Percentiles rank a stretch among this genome's conserved stretches.
These are phyloP conservation scores for Leuciscus idus DNA, from an alignment of 2,113 vertebrate species.

Conservation along the genomic window DNA sequence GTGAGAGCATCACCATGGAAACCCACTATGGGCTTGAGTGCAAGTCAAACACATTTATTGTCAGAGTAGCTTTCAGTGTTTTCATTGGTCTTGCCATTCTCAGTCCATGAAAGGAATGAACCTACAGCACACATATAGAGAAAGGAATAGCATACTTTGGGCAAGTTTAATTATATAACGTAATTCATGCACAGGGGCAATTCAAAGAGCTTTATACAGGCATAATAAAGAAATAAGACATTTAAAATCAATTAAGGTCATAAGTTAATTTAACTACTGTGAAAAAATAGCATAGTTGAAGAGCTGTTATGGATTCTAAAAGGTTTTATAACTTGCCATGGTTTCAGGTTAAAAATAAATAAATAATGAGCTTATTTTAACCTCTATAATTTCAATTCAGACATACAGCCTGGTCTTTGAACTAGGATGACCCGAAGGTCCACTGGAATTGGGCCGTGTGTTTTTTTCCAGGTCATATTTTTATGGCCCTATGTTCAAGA, in stretches of 20 bases:
- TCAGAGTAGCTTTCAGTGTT: constrained; percentile 45
- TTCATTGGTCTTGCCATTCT: constrained; percentile 32
- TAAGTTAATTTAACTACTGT: constrained; percentile 5
- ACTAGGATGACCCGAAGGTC: not conserved
- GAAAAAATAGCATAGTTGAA: not conserved
- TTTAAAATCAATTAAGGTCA: constrained; percentile 12
- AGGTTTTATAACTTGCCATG: constrained; percentile 28
- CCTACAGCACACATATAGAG: not conserved
- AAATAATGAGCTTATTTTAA: not conserved
- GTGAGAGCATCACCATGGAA: constrained; percentile 60
- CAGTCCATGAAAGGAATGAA: constrained; percentile 4
- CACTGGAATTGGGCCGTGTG: not conserved
- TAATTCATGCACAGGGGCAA: not conserved
- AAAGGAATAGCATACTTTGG: constrained; percentile 3
- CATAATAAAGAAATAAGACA: not conserved
- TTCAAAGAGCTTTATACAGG: not conserved
- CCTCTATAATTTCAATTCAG: constrained; percentile 12
- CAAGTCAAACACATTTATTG: constrained; percentile 55
- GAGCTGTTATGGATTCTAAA: constrained; percentile 26
- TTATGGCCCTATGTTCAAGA: not conserved
- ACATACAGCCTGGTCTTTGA: constrained; percentile 6
- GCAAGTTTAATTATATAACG: constrained; percentile 7
- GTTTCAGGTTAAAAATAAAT: constrained; percentile 35
- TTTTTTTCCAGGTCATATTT: not conserved
- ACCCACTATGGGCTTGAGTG: constrained; percentile 47